These are phyloP conservation scores for Lagorchestes hirsutus DNA, from an alignment of 2,797 vertebrate genomes.

Conservation along the genomic window DNA sequence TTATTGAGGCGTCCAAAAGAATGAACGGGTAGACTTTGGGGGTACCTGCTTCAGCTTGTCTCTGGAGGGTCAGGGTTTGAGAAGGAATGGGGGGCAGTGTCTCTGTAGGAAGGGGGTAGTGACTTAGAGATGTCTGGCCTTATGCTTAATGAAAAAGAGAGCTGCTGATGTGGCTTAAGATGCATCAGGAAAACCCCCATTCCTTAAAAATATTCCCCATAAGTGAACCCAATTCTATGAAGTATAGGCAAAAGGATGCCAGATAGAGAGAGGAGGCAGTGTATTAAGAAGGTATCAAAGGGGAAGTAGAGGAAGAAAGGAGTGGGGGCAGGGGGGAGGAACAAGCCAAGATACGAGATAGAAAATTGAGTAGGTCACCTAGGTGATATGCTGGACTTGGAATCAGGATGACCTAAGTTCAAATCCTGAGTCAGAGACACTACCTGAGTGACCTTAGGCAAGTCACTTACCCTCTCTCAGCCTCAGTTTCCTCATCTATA, in stretches of 20 bases:
- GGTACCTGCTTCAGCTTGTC: background rate
- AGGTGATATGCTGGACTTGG: background rate
- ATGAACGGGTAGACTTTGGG: background rate
- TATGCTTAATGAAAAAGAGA: background rate
- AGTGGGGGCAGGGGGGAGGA: accelerated
- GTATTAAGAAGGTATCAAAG: background rate
- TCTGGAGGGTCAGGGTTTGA: background rate
- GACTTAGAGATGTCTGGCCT: background rate
- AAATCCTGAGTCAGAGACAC: background rate
- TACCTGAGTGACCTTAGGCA: background rate
- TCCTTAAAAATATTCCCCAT: background rate
- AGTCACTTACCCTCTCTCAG: background rate
- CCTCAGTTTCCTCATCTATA: background rate
- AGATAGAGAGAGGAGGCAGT: background rate
- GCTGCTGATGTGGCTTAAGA: background rate
- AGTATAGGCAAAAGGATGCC: background rate
- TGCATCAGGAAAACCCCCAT: background rate
- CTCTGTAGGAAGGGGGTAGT: background rate
- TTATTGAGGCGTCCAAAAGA: background rate
- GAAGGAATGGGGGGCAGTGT: background rate
- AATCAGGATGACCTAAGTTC: background rate
- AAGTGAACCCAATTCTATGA: background rate
- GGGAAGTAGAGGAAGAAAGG: background rate
- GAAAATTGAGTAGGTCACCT: background rate
- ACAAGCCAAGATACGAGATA: background rate